Evolutionary conservation across 2,888 invertebrate species (phyloP).

Genomic region (Choreutis nemorana): DNA sequence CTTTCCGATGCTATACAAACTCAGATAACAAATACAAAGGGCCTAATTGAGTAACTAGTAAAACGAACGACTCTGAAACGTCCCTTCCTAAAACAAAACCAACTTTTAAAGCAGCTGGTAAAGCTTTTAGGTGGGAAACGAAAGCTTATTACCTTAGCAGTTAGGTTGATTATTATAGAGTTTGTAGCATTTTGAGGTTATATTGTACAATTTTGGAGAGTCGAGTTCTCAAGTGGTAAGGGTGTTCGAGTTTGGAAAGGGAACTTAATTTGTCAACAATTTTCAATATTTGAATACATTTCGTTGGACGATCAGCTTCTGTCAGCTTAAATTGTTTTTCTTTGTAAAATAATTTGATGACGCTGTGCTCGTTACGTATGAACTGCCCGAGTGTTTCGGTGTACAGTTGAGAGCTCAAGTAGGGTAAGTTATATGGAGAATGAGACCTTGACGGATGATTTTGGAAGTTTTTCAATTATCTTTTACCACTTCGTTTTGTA

Average conservation of each 20-base stretch:
- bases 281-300: slow-evolving; percentile 66
- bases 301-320: slow-evolving; percentile 61
- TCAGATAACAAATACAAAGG: slow-evolving; percentile 68
- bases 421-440: too few relatives aligned
- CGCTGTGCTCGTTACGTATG: slow-evolving; percentile 19
- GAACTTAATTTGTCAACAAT: slow-evolving; percentile 67
- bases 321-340: slow-evolving; percentile 60
- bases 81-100: slow-evolving; percentile 46
- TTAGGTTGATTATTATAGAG: too few relatives aligned
- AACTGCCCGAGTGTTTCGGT: too few relatives aligned
- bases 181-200: slow-evolving; percentile 18
- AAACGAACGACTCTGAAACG: slow-evolving; percentile 59
- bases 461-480: too few relatives aligned
- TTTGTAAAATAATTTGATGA: slow-evolving; percentile 38
- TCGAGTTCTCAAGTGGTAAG: slow-evolving; percentile 58
- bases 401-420: too few relatives aligned
- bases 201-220: slow-evolving; percentile 50
- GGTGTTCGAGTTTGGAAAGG: slow-evolving; percentile 51
- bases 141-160: slow-evolving; percentile 14
- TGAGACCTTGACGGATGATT: too few relatives aligned
- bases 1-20: slow-evolving; percentile 53
- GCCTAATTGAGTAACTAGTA: slow-evolving; percentile 69
- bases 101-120: slow-evolving; percentile 15
- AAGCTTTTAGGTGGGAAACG: slow-evolving; percentile 14
- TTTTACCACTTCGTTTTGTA: too few relatives aligned